Conservation (phyloP, 2,888 invertebrate genomes). For the Meganola albula region DNA sequence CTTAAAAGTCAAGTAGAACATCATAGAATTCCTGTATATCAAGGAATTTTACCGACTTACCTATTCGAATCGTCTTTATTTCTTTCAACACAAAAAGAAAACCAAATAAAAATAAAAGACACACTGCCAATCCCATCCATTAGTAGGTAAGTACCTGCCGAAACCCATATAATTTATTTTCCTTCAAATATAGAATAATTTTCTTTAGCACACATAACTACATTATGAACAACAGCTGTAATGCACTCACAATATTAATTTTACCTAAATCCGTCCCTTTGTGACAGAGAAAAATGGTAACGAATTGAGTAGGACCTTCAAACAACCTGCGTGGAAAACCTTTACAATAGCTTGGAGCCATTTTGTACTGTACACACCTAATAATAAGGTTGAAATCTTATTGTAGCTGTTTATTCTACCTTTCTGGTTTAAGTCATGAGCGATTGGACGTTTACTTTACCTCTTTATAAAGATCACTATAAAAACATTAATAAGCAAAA, state of each 20-base stretch:
- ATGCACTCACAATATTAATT: slow-evolving; percentile 63
- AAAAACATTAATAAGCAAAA: background rate
- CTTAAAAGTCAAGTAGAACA: too few species aligned
- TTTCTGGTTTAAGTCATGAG: slow-evolving; percentile 21
- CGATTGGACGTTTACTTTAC: slow-evolving; percentile 12
- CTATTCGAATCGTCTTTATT: too few species aligned
- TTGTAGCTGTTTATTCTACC: slow-evolving; percentile 17
- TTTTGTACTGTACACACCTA: slow-evolving; percentile 16
- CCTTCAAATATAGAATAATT: background rate
- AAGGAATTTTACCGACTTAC: too few species aligned
- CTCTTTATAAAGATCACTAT: background rate
- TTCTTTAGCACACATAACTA: slow-evolving; percentile 12
- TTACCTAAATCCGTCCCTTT: slow-evolving; percentile 64
- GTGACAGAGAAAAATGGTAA: slow-evolving; percentile 74
- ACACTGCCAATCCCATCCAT: too few species aligned
- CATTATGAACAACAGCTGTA: slow-evolving; percentile 31
- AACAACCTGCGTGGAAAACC: slow-evolving; percentile 52
- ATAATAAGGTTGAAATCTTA: slow-evolving; percentile 25
- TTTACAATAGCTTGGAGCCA: slow-evolving; percentile 23
- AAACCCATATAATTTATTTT: background rate
- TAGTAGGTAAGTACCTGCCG: too few species aligned
- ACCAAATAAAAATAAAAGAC: too few species aligned
- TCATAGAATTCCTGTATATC: too few species aligned
- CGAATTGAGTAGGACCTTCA: slow-evolving; percentile 58
- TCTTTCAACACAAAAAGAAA: too few species aligned